Base-by-base conservation (phyloP, 1,140 invertebrate genomes). In the Bombus waltoni region DNA sequence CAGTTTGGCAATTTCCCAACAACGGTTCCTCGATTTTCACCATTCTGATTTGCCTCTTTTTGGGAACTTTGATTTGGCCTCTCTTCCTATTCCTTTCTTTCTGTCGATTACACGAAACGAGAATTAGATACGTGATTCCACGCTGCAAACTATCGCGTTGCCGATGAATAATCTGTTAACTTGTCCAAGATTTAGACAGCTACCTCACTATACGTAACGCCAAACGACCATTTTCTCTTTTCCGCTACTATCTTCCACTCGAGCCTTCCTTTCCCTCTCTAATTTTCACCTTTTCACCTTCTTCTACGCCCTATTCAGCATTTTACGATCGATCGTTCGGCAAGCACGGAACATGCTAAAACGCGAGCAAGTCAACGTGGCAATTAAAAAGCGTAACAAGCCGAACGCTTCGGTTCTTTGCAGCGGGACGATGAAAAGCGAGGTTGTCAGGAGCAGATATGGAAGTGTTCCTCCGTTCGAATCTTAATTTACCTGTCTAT, bases 401-500 rank as follows among this genome's bases (percentile, higher is more conserved):
- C 28, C 42, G 28, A 47, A 72, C 42, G 78, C 18, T 74, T 32
- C 70, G 71, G 70, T 80, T 79, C 40, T 79, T 73, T 73, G 75
- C 87, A 89, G 82, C 89, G 79, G 38, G 81, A 35, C 84, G 79
- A 86, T 82, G 85, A 87, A 83, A 79, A 68, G 65, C 25, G 77
- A 65, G 79, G 57, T 76, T 81, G 88, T 89, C 81, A 75, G 35
- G 32, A 47, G 40, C 66, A 86, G 82, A 62, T 65, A 72, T 13
- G 76, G n/a, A 82, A 81, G 78, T 83, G 71, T 82, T 90, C 59
- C 79, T 53, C 53, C 66, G 66, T 78, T 68, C 62, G 66, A 86
- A 79, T 88, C 88, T 90, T 90, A 88, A 90, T 90, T 90, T 88
- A 86, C 82, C 88, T 85, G 88, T 88, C 88, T 10, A 38, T 80